Conservation (phyloP, 1,140 invertebrate genomes). For the Drepana arcuata region DNA sequence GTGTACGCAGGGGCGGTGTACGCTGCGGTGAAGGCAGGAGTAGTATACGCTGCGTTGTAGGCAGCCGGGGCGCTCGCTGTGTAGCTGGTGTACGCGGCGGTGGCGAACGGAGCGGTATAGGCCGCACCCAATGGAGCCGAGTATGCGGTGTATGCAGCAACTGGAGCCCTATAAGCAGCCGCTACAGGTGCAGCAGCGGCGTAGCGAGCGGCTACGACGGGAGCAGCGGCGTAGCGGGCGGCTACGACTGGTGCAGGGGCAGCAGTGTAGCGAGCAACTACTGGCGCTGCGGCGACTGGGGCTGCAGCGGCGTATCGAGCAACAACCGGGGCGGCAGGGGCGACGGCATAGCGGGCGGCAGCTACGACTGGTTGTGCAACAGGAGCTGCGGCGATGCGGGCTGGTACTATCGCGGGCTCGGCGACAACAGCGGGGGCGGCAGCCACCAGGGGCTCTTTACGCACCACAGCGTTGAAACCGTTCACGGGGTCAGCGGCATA, state of each 20-base stretch:
- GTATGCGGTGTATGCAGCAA: constrained; percentile 12
- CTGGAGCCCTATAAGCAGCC: constrained; percentile 13
- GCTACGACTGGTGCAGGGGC: constrained; percentile 26
- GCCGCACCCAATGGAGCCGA: constrained; percentile 5
- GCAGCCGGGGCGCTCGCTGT: constrained; percentile 4
- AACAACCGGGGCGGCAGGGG: constrained; percentile 8
- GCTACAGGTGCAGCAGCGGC: constrained; percentile 17
- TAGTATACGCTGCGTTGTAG: constrained; percentile 12
- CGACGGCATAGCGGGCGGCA: constrained; percentile 11
- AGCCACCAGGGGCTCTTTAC: constrained; percentile 51
- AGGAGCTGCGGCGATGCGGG: constrained; percentile 18
- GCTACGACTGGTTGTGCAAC: constrained; percentile 2
- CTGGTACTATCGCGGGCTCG: constrained; percentile 34
- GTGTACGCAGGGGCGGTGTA: constrained; percentile 6
- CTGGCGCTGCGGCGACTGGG: constrained; percentile 11
- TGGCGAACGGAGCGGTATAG: constrained; percentile 11
- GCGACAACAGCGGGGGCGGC: constrained; percentile 47
- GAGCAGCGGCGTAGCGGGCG: constrained; percentile 19
- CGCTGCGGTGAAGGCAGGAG: constrained; percentile 4
- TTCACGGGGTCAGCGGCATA: constrained; percentile 74
- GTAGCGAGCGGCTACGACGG: constrained; percentile 13
- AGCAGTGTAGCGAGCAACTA: constrained; percentile 21
- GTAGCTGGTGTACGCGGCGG: constrained; percentile 9
- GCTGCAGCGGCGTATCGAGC: constrained; percentile 21
- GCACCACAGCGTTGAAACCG: constrained; percentile 76